Evolutionary conservation across 1,140 invertebrate genomes (phyloP), one percentile per base, ranked within the genome.

Genomic region (Bombus superbus): DNA sequence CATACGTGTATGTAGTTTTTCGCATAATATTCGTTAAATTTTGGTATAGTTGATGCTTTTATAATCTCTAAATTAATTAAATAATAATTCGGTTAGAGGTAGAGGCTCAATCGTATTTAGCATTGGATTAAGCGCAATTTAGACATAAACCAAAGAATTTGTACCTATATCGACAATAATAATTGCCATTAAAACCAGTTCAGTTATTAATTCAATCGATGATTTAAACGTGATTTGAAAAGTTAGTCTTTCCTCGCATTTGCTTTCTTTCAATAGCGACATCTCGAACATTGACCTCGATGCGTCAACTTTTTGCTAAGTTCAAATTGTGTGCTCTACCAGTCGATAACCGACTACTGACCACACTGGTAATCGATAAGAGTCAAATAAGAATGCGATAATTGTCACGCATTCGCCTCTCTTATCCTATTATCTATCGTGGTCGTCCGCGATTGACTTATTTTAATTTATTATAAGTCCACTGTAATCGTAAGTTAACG

Each of bases 281-380:
- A 73, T 66, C 35, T 74, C 53, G 74, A 77, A 32, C 74, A 13
- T 81, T 68, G 59, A 28, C 59, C 64, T 59, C 66, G 28, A 53
- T 47, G 22, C n/a, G 15, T 44, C 42, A 53, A 15, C 18, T 32
- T 68, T n/a, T 35, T 83, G n/a, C 18, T 42, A 38, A 40, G 3
- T 28, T 77, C 11, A n/a, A 79, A 68, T 68, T 62, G 15, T 42
- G 35, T 2, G 28, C 28, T 8, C 1, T 35, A 47, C 0, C 40
- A 8, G 44, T 11, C 28, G 87, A 89, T 89, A 89, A 89, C 35
- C 38, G 78, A 66, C 62, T 88, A 35, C 82, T 76, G 64, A 79
- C 64, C 35, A 74, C 22, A 3, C 18, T 84, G 64, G 38, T 53
- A 75, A 77, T 86, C 53, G 79, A 88, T 89, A 78, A 73, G 5